Percentiles rank a stretch among this genome's conserved stretches.
Conservation (phyloP, 2,113 vertebrate genomes). For the Ceyx margarethae region DNA sequence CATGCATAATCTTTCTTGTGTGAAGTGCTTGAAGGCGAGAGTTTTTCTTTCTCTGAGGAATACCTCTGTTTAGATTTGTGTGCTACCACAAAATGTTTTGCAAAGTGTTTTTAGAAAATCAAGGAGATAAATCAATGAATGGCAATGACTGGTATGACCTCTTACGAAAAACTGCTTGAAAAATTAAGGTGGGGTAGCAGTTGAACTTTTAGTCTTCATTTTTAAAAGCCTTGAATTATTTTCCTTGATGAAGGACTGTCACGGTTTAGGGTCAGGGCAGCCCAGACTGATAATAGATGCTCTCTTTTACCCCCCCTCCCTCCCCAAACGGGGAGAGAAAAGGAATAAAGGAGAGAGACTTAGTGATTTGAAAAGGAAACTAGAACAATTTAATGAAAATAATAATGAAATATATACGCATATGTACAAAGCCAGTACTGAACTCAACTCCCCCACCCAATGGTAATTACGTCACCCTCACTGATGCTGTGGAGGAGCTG, state of each 20-base stretch:
- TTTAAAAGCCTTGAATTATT: not conserved
- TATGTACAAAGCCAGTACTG: too few species aligned
- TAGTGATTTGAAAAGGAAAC: too few species aligned
- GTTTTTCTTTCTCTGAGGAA: not conserved
- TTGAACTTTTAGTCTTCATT: not conserved
- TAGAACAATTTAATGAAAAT: too few species aligned
- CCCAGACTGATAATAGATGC: too few species aligned
- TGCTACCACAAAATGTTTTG: not conserved
- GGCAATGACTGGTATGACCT: not conserved
- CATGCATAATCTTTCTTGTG: not conserved
- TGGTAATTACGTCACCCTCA: too few species aligned
- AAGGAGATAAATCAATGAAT: not conserved
- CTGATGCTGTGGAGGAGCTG: too few species aligned
- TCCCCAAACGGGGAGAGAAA: too few species aligned
- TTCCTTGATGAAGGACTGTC: conserved; percentile 5
- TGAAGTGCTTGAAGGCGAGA: not conserved
- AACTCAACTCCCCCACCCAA: too few species aligned
- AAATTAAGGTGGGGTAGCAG: not conserved
- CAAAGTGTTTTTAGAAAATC: not conserved
- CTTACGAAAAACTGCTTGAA: not conserved
- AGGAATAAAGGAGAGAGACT: too few species aligned
- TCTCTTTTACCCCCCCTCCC: too few species aligned
- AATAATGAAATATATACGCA: too few species aligned
- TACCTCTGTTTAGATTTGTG: not conserved
- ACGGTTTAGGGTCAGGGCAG: too few species aligned